Evolutionary conservation across 2,113 vertebrate species (phyloP), one percentile per base, ranked within the genome.

Genomic region (Pleuronectes platessa): DNA sequence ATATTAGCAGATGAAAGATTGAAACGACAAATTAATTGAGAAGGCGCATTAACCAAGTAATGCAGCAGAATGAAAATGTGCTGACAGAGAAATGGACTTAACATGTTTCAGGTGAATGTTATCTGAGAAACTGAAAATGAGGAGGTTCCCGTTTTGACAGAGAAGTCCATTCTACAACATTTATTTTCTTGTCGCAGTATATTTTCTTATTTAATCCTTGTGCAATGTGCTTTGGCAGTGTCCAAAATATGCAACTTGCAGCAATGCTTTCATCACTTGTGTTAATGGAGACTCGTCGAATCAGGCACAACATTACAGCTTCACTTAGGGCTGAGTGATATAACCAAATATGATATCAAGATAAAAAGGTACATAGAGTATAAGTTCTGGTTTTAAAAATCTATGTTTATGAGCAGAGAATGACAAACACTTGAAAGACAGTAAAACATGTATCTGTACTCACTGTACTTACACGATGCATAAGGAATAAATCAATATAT

Each of bases 251-350:
- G 67, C 10, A 85, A 62, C 3, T 60, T 24, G 17, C 2, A 8
- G 62, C 49, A 83, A 81, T 24, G 24, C 18, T 77, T 81, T 81
- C 70, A 74, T 81, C 68, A 77, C 71, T 61, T 60, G 37, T 40
- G 51, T 60, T 54, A 73, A 69, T 24, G 24, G 3, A 54, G 60
- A 71, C 23, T 62, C 31, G 13, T 12, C 15, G 58, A 63, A 80
- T 20, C 45, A n/a, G 27, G 45, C 26, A 14, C 0, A 17, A 35
- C 14, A 2, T 54, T 20, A 42, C 15, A 70, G 11, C 74, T 54
- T 72, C 17, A 24, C 10, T 49, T 9, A 37, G 9, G 35, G 35
- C 35, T 10, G 45, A 47, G 14, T 15, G 45, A 47, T 47, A 47
- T 14, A 14, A 17, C 45, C 15, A 47, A 47, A 17, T 13, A 47